phyloP scores from a whole-genome alignment of 2,797 vertebrate species.

The Botia kubotai region DNA sequence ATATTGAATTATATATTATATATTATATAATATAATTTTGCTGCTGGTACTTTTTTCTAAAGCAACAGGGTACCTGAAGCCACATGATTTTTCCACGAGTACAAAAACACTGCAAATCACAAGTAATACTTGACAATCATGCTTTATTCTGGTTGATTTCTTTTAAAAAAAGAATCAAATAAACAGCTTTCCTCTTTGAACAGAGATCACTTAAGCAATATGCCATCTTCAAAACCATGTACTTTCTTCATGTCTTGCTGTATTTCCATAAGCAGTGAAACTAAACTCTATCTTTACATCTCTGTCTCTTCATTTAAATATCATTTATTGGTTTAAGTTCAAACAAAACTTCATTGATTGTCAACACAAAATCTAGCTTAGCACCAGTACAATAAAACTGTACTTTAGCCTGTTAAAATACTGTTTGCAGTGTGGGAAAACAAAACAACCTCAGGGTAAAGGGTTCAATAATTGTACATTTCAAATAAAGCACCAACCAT shows the following conservation, averaged over 20 bases:
- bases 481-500: constrained; percentile 84
- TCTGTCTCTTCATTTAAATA: constrained; percentile 82
- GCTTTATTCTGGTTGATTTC: constrained; percentile 84
- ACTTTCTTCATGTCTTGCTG: constrained; percentile 56
- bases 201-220: constrained; percentile 67
- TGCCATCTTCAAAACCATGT: constrained; percentile 53
- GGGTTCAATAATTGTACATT: constrained; percentile 79
- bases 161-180: constrained; percentile 79
- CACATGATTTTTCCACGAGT: background rate
- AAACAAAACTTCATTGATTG: constrained; percentile 87
- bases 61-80: background rate
- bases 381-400: constrained; percentile 99
- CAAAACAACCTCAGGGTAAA: constrained; percentile 75
- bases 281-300: constrained; percentile 78
- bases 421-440: constrained; percentile 77
- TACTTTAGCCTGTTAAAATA: constrained; percentile 87
- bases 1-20: too few species aligned
- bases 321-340: constrained; percentile 83
- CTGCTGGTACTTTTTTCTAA: too few species aligned
- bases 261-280: constrained; percentile 72
- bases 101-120: constrained; percentile 20
- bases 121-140: constrained; percentile 79
- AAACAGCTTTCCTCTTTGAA: constrained; percentile 71
- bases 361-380: constrained; percentile 90
- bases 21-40: too few species aligned